phyloP scores from a whole-genome alignment of 92 coral and sea anemone species.

The Muricea muricata region DNA sequence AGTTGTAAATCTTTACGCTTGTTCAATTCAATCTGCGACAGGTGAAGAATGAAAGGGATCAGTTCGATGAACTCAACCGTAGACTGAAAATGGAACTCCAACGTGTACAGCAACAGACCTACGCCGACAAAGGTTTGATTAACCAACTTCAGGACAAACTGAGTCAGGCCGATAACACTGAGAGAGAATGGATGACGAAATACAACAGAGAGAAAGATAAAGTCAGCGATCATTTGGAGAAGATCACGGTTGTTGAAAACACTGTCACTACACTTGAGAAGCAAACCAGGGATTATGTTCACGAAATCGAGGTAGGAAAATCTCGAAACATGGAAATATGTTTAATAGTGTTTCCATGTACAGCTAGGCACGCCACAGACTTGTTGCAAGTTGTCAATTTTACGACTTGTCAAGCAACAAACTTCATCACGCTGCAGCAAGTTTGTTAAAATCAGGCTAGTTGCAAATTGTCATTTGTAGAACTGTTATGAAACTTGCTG shows the following conservation, averaged over 20 bases:
- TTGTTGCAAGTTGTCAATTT: no score
- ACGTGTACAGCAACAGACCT: background rate
- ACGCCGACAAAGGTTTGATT: constrained; percentile 1
- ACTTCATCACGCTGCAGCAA: no score
- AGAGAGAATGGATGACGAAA: background rate
- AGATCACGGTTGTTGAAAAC: constrained; percentile 23
- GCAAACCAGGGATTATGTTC: constrained; percentile 4
- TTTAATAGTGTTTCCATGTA: no score
- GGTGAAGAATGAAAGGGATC: constrained; percentile 1
- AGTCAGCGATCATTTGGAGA: constrained; percentile 10
- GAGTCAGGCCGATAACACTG: background rate
- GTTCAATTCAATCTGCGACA: background rate
- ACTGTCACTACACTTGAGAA: constrained; percentile 18
- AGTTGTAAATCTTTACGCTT: no score
- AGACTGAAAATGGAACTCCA: constrained; percentile 31
- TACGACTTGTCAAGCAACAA: no score
- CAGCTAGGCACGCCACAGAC: no score
- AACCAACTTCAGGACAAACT: constrained; percentile 17
- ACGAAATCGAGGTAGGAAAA: background rate
- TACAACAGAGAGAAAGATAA: constrained; percentile 14
- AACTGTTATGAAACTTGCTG: no score
- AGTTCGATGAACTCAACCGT: constrained; percentile 14
- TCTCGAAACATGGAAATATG: no score
- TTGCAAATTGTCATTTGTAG: no score
- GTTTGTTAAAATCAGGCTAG: no score